Evolutionary conservation across 2,113 vertebrate genomes (phyloP), one percentile per base, ranked within the genome.

Genomic region (Maccullochella peelii): DNA sequence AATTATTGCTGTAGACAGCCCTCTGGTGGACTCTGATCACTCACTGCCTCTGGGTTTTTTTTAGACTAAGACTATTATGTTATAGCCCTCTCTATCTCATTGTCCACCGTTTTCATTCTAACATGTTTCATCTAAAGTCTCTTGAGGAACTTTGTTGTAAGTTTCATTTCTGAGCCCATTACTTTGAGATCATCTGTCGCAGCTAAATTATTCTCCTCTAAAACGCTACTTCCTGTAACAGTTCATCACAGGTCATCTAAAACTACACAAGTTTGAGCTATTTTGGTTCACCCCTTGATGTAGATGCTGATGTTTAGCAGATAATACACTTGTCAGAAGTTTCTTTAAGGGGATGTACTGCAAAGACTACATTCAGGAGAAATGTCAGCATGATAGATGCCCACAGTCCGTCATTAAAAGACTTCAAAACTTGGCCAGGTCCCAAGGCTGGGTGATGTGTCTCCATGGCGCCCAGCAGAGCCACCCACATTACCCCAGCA

Each of bases 321-420:
- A 77, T 82, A 63, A 85, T 63, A 59, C 6, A 57, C 57, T n/a
- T 72, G 73, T 80, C 67, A 70, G 54, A 63, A 50, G 74, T 82
- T 81, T 57, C 58, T 77, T 69, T 49, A 50, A 52, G 55, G 55
- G 44, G 11, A 65, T 82, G 66, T 38, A 82, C 55, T 54, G 27
- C 52, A 65, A 70, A 55, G 63, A 55, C 66, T 73, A 38, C 55
- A 63, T 77, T 66, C 57, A 86, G 67, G 77, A 74, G 70, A 70
- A 55, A 84, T 79, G 88, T 84, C 84, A 86, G 33, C 0, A 0
- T 89, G 88, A 92, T 75, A 73, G 42, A 93, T 88, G 77, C 36
- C 70, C 66, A 55, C 49, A 21, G 75, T 79, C 65, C 36, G 9
- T 86, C 79, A 86, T 90, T 87, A 87, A 91, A 92, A 89, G 38